These are phyloP conservation scores for Eupithecia insigniata DNA, from an alignment of 2,888 invertebrate genomes.

Conservation along the genomic window DNA sequence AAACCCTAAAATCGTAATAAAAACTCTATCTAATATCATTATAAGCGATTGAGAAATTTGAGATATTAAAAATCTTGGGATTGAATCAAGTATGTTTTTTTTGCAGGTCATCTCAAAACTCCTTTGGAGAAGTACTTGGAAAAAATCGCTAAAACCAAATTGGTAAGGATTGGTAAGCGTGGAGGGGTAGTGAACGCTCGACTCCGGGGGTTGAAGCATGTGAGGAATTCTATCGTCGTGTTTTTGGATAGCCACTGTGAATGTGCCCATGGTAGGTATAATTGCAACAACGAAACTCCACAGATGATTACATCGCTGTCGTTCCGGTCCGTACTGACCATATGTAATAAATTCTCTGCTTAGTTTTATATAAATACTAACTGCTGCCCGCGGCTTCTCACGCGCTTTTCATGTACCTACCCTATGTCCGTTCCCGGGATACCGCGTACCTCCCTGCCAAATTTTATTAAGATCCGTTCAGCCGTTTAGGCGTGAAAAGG, in stretches of 20 bases:
- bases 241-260: conserved; percentile 99
- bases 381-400: too few species aligned
- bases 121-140: conserved; percentile 94
- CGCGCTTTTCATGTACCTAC: too few species aligned
- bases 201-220: conserved; percentile 90
- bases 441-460: too few species aligned
- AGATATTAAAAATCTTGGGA: background rate
- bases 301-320: too few species aligned
- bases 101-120: conserved; percentile 90
- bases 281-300: background rate
- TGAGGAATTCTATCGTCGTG: conserved; percentile 91
- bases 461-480: too few species aligned
- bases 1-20: background rate
- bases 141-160: conserved; percentile 92
- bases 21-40: background rate
- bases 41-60: background rate
- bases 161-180: conserved; percentile 91
- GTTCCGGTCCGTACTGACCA: too few species aligned
- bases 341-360: too few species aligned
- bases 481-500: too few species aligned
- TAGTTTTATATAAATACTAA: too few species aligned
- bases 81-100: background rate
- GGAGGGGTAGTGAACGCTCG: conserved; percentile 97
- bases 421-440: too few species aligned
- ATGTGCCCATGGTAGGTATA: conserved; percentile 88